These are phyloP conservation scores for Drosophila putrida DNA, from an alignment of 2,888 invertebrate genomes.

Conservation along the genomic window DNA sequence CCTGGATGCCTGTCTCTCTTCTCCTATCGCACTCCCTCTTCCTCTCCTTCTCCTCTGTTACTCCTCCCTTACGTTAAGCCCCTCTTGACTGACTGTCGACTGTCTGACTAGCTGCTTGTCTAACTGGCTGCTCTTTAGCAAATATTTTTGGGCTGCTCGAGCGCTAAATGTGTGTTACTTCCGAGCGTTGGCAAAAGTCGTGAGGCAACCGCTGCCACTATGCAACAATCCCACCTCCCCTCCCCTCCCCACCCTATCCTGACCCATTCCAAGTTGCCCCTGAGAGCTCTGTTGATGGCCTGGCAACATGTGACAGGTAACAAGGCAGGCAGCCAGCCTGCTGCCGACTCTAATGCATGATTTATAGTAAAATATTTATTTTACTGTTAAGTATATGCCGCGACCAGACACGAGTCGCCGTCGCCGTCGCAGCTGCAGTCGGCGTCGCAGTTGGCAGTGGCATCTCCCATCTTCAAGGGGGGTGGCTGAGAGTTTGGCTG, in stretches of 20 bases:
- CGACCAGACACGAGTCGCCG: conserved; percentile 43
- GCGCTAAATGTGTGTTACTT: conserved; percentile 82
- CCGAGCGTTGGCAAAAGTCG: conserved; percentile 71
- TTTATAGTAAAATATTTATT: conserved; percentile 82
- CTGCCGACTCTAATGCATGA: conserved; percentile 76
- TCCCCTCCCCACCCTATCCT: neutral
- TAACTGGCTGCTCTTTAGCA: conserved; percentile 56
- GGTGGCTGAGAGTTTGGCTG: conserved; percentile 25
- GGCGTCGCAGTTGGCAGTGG: conserved; percentile 9
- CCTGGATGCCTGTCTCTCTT: conserved; percentile 18
- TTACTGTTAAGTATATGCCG: conserved; percentile 79
- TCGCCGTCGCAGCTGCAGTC: conserved; percentile 6
- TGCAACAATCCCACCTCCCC: neutral
- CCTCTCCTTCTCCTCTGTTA: conserved; percentile 15
- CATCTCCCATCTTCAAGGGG: conserved; percentile 14
- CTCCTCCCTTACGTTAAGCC: conserved; percentile 3
- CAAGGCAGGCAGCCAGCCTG: conserved; percentile 67
- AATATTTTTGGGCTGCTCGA: conserved; percentile 67
- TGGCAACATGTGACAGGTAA: conserved; percentile 73
- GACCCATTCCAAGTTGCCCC: neutral
- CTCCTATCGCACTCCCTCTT: neutral
- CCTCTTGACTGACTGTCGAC: conserved; percentile 12
- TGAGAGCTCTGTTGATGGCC: conserved; percentile 57
- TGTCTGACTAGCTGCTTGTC: conserved; percentile 48
- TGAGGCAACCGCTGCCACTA: conserved; percentile 43